Conservation (phyloP, 64 coral and sea anemone genomes). For the Pachyseris speciosa region DNA sequence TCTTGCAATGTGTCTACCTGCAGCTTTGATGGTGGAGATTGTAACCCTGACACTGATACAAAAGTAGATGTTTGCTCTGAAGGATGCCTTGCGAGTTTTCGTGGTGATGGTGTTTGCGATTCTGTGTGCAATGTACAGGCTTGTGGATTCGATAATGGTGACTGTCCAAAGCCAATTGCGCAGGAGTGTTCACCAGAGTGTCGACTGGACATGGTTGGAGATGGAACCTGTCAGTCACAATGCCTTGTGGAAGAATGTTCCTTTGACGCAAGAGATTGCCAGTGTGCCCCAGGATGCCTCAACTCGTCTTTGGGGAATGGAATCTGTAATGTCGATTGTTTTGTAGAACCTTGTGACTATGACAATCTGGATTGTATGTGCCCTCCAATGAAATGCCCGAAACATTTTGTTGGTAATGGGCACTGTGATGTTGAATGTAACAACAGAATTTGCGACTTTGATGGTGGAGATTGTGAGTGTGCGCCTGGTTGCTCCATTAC, state of each 20-base stretch:
- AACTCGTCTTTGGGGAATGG: slow-evolving; percentile 64
- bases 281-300: slow-evolving; percentile 70
- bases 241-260: slow-evolving; percentile 78
- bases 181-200: slow-evolving; percentile 58
- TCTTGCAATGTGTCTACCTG: slow-evolving; percentile 69
- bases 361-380: slow-evolving; percentile 65
- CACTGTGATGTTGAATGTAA: slow-evolving; percentile 67
- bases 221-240: slow-evolving; percentile 65
- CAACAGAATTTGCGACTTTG: slow-evolving; percentile 60
- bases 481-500: slow-evolving; percentile 52
- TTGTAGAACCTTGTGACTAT: slow-evolving; percentile 61
- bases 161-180: slow-evolving; percentile 62
- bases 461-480: slow-evolving; percentile 77
- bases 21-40: slow-evolving; percentile 76
- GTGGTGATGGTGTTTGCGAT: slow-evolving; percentile 66
- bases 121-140: slow-evolving; percentile 71
- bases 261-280: slow-evolving; percentile 71
- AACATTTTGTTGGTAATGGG: slow-evolving; percentile 62
- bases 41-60: not conserved
- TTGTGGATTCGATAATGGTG: slow-evolving; percentile 66
- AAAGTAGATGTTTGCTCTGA: slow-evolving; percentile 43
- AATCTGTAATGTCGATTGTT: slow-evolving; percentile 55
- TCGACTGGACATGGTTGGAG: slow-evolving; percentile 62
- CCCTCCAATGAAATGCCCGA: slow-evolving; percentile 41
- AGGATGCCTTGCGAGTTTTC: slow-evolving; percentile 62